phyloP scores from a whole-genome alignment of 1,140 invertebrate genomes.

The Neoseiulus cucumeris region DNA sequence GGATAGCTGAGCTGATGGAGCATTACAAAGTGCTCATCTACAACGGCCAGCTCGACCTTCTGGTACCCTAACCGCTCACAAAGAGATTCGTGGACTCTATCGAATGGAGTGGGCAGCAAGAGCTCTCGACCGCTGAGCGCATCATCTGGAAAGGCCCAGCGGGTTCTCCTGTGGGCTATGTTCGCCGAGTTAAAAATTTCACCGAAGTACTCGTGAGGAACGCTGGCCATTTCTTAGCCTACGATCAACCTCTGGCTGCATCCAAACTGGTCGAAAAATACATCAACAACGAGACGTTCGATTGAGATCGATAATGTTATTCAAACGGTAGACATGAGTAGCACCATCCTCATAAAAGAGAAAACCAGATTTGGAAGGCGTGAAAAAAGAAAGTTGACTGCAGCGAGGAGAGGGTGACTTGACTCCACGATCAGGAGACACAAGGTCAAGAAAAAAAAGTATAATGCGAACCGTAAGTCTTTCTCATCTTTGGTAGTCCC shows the following conservation, averaged over 20 bases:
- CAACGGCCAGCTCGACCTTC: conserved; percentile 63
- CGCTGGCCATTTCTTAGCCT: conserved; percentile 62
- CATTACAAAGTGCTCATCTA: conserved; percentile 32
- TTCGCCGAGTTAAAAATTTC: conserved; percentile 45
- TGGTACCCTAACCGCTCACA: conserved; percentile 55
- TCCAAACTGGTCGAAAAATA: conserved; percentile 54
- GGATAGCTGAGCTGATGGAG: conserved; percentile 43
- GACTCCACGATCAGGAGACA: too few species aligned
- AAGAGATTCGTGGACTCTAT: conserved; percentile 44
- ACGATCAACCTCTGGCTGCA: conserved; percentile 54
- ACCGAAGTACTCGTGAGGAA: conserved; percentile 56
- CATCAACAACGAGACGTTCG: conserved; percentile 34
- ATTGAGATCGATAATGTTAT: too few species aligned
- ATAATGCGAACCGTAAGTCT: too few species aligned
- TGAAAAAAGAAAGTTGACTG: too few species aligned
- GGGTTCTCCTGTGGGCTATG: conserved; percentile 50
- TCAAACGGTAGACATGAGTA: too few species aligned
- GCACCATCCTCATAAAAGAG: too few species aligned
- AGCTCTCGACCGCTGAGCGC: conserved; percentile 41
- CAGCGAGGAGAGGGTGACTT: too few species aligned
- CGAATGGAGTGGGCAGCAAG: conserved; percentile 40
- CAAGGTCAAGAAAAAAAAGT: too few species aligned
- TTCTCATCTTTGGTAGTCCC: too few species aligned
- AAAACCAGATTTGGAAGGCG: too few species aligned
- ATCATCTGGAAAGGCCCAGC: conserved; percentile 40